A percentile compares a stretch with the other conserved stretches of the same genome.
Conservation (phyloP, 2,113 vertebrate species). For the Saccopteryx leptura region DNA sequence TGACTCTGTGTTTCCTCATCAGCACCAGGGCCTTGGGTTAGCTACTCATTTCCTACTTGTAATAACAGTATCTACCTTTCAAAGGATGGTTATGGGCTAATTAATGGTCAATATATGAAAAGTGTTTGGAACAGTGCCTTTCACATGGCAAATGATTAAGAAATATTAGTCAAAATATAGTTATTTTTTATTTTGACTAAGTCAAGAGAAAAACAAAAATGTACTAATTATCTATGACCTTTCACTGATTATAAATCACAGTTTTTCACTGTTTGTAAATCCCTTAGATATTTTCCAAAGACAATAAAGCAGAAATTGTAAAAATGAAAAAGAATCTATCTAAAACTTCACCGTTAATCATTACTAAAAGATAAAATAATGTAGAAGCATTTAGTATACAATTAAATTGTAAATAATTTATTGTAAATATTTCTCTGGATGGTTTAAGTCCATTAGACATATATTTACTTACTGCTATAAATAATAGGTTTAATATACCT, state of each 20-base stretch:
- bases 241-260: not conserved
- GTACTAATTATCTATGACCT: not conserved
- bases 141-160: not conserved
- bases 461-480: not conserved
- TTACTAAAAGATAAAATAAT: constrained; percentile 15
- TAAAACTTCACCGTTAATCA: constrained; percentile 10
- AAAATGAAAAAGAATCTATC: not conserved
- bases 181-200: constrained; percentile 25
- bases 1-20: not conserved
- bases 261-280: not conserved
- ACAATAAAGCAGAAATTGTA: not conserved
- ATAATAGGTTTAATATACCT: not conserved
- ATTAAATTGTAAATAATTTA: not conserved
- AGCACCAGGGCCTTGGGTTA: not conserved
- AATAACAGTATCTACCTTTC: not conserved
- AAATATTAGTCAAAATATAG: not conserved
- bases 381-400: not conserved
- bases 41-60: not conserved
- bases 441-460: not conserved
- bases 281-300: constrained; percentile 35
- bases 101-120: not conserved
- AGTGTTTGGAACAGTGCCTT: not conserved
- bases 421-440: not conserved
- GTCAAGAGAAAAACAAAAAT: not conserved
- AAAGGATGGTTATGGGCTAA: not conserved